Evolutionary conservation across 2,888 invertebrate species (phyloP), one percentile per base, ranked within the genome.

Genomic region (Miltochrista miniata): DNA sequence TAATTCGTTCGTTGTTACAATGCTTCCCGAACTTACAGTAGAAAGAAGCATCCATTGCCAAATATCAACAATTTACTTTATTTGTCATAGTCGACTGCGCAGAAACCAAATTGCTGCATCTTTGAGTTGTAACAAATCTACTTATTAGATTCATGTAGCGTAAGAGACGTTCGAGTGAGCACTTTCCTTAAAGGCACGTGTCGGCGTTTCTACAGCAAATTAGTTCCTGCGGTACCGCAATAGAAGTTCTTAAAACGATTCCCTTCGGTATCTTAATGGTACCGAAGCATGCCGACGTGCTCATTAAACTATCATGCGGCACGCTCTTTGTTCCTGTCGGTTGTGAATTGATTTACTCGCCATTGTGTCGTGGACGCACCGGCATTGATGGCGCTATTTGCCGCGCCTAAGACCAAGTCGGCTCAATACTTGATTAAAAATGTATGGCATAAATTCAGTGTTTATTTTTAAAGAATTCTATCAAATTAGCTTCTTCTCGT

Each of bases 291-390:
- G 58, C 54, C 71, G 72, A 62, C 60, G 63, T 70, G 64, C 76
- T 79, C 76, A 78, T 79, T 79, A 79, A 74, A 70, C 63, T 64
- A 68, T 68, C 68, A 57, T 59, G 61, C 68, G 61, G 66, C 66
- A 64, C 70, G 69, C 73, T 76, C 76, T 74, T 85, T 86, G 82
- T 85, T 80, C 75, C 70, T 61, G 70, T 68, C 68, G 67, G 61
- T 71, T 72, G 68, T 74, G 79, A 83, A 86, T 86, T 87, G 86
- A 87, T 88, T 89, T 85, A 83, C 79, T 76, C 70, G 64, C 81
- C 69, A 87, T 87, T 89, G 85, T 87, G 76, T 76, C 68, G 64
- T 46, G 58, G 64, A 63, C 57, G 48, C 54, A 38, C 39, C 61
- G 61, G 60, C 67, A 58, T 57, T 64, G 54, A 56, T 63, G 55